A percentile compares a stretch with the other conserved stretches of the same genome.
Conservation (phyloP, 1,140 invertebrate species). For the Parasteatoda tepidariorum region DNA sequence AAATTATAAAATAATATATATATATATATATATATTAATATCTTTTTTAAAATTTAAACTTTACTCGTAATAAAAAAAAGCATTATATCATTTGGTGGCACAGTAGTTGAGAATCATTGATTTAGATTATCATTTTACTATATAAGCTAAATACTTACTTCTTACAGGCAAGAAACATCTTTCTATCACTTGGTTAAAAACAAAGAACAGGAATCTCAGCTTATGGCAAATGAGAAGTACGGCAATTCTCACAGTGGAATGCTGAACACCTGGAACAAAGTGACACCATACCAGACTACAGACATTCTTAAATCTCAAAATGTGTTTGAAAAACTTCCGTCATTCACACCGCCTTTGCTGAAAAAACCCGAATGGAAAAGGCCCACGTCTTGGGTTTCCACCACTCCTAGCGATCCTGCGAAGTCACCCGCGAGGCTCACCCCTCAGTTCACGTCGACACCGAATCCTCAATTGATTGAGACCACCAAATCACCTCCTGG, state of each 20-base stretch:
- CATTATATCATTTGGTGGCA: no score
- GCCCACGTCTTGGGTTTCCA: slow-evolving; percentile 7
- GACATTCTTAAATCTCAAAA: slow-evolving; percentile 7
- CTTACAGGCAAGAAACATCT: slow-evolving; percentile 49
- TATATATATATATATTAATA: no score
- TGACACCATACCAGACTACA: slow-evolving; percentile 38
- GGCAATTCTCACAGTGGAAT: slow-evolving; percentile 1
- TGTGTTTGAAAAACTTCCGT: not conserved
- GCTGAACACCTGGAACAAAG: not conserved
- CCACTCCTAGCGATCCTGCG: not conserved
- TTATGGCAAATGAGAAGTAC: slow-evolving; percentile 45
- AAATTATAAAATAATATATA: no score
- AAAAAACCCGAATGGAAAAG: slow-evolving; percentile 28
- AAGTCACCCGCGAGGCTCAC: slow-evolving; percentile 1
- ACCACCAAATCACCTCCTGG: not conserved
- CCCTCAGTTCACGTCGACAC: slow-evolving; percentile 2
- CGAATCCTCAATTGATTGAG: not conserved
- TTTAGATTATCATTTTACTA: no score
- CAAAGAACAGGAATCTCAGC: slow-evolving; percentile 1
- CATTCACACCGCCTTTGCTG: not conserved
- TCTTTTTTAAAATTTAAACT: no score
- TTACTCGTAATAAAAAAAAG: no score
- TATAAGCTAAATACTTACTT: no score
- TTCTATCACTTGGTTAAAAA: slow-evolving; percentile 25
- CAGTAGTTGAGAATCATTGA: no score